These are phyloP conservation scores for Gymnocephalus cernua DNA, from an alignment of 2,113 vertebrate genomes.

Conservation along the genomic window DNA sequence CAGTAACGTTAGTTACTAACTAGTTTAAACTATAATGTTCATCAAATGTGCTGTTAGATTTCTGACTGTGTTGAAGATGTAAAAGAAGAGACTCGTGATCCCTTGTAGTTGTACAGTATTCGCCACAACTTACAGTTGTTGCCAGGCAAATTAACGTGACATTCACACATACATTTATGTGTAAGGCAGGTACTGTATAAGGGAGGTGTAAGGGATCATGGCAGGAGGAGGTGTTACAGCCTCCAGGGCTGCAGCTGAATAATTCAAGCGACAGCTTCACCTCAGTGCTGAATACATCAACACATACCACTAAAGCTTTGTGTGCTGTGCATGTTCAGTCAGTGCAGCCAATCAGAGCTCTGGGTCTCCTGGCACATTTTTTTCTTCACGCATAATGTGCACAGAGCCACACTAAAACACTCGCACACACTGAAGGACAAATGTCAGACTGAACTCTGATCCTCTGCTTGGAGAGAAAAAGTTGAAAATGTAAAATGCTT, in stretches of 20 bases:
- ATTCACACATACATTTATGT: background rate
- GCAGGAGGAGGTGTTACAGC: slow-evolving; percentile 45
- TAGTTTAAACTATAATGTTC: background rate
- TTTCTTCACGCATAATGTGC: background rate
- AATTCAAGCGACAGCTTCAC: slow-evolving; percentile 62
- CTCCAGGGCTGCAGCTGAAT: slow-evolving; percentile 57
- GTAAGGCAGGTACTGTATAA: background rate
- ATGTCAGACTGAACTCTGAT: slow-evolving; percentile 24
- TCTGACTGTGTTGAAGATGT: background rate
- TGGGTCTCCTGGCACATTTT: background rate
- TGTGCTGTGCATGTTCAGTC: slow-evolving; percentile 33
- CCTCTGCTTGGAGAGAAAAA: background rate
- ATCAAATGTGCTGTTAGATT: background rate
- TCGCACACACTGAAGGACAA: slow-evolving; percentile 10
- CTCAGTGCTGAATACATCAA: slow-evolving; percentile 42
- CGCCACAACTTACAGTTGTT: background rate
- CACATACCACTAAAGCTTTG: slow-evolving; percentile 17
- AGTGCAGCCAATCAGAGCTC: slow-evolving; percentile 23
- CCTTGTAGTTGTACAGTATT: background rate
- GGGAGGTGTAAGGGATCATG: slow-evolving; percentile 4
- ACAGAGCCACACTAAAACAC: background rate
- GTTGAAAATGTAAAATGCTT: background rate
- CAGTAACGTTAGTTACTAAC: background rate
- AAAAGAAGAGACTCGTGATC: background rate
- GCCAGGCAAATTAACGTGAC: background rate